Evolutionary conservation across 2,888 invertebrate genomes (phyloP), one percentile per base, ranked within the genome.

Genomic region (Caradrina clavipalpis): DNA sequence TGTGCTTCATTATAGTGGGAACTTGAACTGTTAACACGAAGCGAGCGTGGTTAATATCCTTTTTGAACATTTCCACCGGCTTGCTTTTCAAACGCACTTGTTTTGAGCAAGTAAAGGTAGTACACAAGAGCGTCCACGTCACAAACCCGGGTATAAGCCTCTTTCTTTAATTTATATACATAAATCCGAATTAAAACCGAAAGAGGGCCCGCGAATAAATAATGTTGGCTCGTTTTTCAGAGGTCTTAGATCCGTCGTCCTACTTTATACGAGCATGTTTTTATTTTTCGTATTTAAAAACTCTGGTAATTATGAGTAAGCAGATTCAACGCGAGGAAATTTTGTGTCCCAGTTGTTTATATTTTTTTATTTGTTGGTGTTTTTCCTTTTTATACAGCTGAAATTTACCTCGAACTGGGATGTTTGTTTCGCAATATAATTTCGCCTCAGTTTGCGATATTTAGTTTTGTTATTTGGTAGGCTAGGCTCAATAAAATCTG

Each of bases 111-210:
- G 56, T 50, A 51, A 68, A 70, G 69, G 61, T 57, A 70, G 56
- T 8, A 39, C 77, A 87, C 81, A 87, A 86, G 86, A 83, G 60
- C 86, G 80, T 74, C 82, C 86, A 81, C 84, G 88, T 91, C 89
- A 88, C 87, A 82, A 82, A 68, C 77, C 76, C 80, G 80, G 85
- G 81, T 89, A 86, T 91, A 92, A 93, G 92, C 91, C 87, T 89
- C 90, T 90, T 92, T 91, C 91, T 92, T 91, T 92, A 92, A 94
- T 93, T 92, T 92, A 89, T 89, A 92, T 91, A 92, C 92, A 95
- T 95, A 95, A 94, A 95, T 95, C 92, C 91, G 94, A 94, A 94
- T 95, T 95, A 94, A 94, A 93, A 93, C 90, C 87, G 86, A 91
- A 94, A 92, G 91, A 93, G 92, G 91, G 88, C 88, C 88, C 82